Conservation (phyloP, 2,888 invertebrate genomes). For the Tubulanus polymorphus region DNA sequence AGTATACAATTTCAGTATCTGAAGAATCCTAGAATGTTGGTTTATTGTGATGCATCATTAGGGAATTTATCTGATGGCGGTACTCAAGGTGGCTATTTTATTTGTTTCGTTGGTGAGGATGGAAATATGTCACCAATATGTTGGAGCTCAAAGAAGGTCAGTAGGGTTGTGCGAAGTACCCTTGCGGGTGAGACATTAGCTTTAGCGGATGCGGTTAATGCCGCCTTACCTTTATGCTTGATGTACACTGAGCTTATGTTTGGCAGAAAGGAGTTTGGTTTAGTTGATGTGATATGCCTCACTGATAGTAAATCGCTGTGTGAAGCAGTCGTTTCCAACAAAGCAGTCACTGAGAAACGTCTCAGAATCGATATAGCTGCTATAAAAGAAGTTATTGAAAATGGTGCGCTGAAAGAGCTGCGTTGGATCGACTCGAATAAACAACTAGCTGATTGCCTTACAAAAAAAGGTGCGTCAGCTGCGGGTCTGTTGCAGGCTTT, state of each 20-base stretch:
- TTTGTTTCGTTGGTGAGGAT: slow-evolving; percentile 15
- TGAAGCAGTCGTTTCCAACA: no score
- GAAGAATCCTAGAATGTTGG: no score
- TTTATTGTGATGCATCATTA: slow-evolving; percentile 20
- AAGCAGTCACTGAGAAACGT: slow-evolving; percentile 1
- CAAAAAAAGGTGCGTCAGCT: slow-evolving; percentile 3
- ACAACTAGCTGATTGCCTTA: slow-evolving; percentile 1
- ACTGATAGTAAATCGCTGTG: no score
- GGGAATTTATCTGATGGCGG: slow-evolving; percentile 20
- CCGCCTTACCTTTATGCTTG: background rate
- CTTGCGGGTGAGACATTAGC: slow-evolving; percentile 21
- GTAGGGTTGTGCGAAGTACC: slow-evolving; percentile 19
- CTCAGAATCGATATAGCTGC: slow-evolving; percentile 1
- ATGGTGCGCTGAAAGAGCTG: background rate
- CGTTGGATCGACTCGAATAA: background rate
- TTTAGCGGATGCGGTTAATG: slow-evolving; percentile 13
- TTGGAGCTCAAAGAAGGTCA: slow-evolving; percentile 21
- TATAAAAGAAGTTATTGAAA: background rate
- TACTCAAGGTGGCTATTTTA: slow-evolving; percentile 16
- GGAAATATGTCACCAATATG: slow-evolving; percentile 17
- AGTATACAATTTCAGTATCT: no score
- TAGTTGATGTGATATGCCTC: background rate
- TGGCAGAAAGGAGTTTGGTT: slow-evolving; percentile 3
- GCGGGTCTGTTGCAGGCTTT: no score
- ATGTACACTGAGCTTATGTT: background rate